A percentile compares a stretch with the other conserved stretches of the same genome.
phyloP scores from a whole-genome alignment of 2,797 vertebrate species.

The Onychomys leucogaster region DNA sequence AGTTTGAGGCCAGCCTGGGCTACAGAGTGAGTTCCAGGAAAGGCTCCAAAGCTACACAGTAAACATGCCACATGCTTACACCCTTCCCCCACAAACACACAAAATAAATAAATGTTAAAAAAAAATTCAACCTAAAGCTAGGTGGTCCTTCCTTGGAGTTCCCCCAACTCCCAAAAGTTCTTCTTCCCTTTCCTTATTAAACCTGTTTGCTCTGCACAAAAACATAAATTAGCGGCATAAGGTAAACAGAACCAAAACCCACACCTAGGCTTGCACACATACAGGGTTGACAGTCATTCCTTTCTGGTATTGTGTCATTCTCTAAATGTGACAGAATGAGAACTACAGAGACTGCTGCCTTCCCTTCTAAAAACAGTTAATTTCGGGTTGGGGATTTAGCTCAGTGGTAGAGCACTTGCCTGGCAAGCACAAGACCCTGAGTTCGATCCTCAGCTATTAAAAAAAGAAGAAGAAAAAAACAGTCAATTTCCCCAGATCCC shows the following conservation, averaged over 20 bases:
- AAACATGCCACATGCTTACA: background rate
- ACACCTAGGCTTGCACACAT: background rate
- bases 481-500: background rate
- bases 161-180: background rate
- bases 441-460: too few species aligned
- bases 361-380: background rate
- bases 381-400: too few species aligned
- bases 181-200: background rate
- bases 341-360: background rate
- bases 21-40: too few species aligned
- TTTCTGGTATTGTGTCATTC: background rate
- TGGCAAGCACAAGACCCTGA: too few species aligned
- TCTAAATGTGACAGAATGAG: background rate
- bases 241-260: background rate
- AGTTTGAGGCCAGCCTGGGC: too few species aligned
- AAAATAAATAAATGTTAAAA: background rate
- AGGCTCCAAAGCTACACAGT: too few species aligned
- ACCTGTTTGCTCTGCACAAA: background rate
- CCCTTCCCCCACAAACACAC: background rate
- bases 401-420: too few species aligned
- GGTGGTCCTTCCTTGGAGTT: background rate
- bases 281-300: too few species aligned
- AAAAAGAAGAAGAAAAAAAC: too few species aligned
- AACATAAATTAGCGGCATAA: background rate
- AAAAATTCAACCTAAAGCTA: background rate